Evolutionary conservation across 2,888 invertebrate species (phyloP).

Genomic region (Lasioglossum calceatum): DNA sequence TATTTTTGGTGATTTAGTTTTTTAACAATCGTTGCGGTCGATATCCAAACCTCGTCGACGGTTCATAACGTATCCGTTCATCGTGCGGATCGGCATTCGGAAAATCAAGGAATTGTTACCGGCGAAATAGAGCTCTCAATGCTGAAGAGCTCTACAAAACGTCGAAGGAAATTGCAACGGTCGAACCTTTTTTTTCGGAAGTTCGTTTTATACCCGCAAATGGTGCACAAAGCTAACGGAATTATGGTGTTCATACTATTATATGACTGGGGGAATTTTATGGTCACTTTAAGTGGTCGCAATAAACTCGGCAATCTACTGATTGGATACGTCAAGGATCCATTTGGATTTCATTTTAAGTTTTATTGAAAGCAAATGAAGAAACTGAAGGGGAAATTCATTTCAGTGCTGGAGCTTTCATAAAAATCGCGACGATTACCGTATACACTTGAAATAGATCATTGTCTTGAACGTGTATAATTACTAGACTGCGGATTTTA

Average conservation of each 20-base stretch:
- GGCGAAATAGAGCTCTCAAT: conserved; percentile 21
- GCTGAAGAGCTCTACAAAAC: neutral
- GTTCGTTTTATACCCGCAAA: neutral
- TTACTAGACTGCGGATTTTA: too few relatives aligned
- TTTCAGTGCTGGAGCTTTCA: neutral
- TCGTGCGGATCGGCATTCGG: conserved; percentile 34
- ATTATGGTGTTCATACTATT: neutral
- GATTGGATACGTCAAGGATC: neutral
- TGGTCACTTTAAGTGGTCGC: neutral
- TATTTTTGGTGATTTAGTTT: neutral
- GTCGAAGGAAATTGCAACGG: conserved; percentile 28
- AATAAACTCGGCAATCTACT: neutral
- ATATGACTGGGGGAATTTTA: neutral
- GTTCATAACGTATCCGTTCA: conserved; percentile 56
- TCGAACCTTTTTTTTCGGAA: conserved; percentile 28
- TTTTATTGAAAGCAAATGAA: neutral
- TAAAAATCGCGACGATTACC: neutral
- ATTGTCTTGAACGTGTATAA: neutral
- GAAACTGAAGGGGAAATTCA: neutral
- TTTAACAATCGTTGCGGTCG: conserved; percentile 6
- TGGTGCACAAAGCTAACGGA: conserved; percentile 3
- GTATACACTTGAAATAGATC: neutral
- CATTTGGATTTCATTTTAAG: neutral
- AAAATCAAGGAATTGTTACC: conserved; percentile 50
- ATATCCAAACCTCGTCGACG: conserved; percentile 46